Evolutionary conservation across 30 jellyfish, hydroid and myxozoan species (phyloP), one percentile per base, ranked within the genome.

Genomic region (Aurelia sp.): DNA sequence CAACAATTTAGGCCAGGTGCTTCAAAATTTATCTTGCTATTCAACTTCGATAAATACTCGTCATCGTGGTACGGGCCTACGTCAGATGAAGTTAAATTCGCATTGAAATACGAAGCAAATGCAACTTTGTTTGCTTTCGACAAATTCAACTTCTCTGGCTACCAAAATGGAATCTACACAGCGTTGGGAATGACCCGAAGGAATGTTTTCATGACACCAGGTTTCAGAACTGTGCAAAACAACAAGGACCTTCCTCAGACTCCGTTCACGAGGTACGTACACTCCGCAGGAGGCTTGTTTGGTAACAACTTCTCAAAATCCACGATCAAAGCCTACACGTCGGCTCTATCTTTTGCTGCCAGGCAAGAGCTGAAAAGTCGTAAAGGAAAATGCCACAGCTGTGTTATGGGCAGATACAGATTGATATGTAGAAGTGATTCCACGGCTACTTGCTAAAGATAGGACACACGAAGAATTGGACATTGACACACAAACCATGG

Each of bases 1-100:
- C 76, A 76, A 68, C 74, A 88, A 37, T 95, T 88, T 96, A 85
- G 97, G 48, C 94, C 98, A 2, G 99, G 95, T 7, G 97, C 99
- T 53, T 44, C 90, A 31, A 73, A 87, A 19, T 31, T 95, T 21
- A 70, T 95, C 74, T 27, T 90, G 69, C 74, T 95, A 58, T 90
- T 83, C 94, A 90, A 90, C 86, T 70, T 84, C 41, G 97, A 74
- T 52, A 60, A 64, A 55, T 76, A 82, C 85, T 63, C 53, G 37
- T 77, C 98, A 15, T 55, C 92, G 17, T 60, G 74, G 79, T 74
- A 21, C 41, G 98, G 98, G 7, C 91, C 96, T 11, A 52, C 99
- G 1, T 23, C 71, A 30, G 97, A 82, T 51, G 98, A 95, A 81
- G 78, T 96, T 23, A 57, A 60, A 68, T 87, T 85, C 52, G 85